A percentile compares a stretch with the other conserved stretches of the same genome.
These are phyloP conservation scores for Drosophila robusta DNA, from an alignment of 2,888 invertebrate species.

Conservation along the genomic window DNA sequence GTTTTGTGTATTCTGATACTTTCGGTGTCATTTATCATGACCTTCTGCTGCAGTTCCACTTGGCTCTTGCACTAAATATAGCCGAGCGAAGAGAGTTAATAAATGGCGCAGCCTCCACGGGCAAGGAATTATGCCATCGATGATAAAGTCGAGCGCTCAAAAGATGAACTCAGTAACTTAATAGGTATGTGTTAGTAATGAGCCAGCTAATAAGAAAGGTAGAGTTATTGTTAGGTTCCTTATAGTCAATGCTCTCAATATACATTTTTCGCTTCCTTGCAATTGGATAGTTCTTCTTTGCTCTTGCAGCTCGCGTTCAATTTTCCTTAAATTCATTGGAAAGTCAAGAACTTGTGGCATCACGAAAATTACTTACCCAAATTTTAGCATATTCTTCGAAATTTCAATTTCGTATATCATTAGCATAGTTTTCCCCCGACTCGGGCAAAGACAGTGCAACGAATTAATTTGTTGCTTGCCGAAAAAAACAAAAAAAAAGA, in stretches of 20 bases:
- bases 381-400: slow-evolving; percentile 54
- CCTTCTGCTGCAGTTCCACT: slow-evolving; percentile 63
- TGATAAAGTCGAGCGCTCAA: slow-evolving; percentile 19
- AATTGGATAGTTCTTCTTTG: not conserved
- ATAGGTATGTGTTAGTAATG: slow-evolving; percentile 5
- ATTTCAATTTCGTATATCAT: slow-evolving; percentile 65
- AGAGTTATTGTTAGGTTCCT: not conserved
- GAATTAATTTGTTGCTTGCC: slow-evolving; percentile 72
- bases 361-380: slow-evolving; percentile 32
- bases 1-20: slow-evolving; percentile 70
- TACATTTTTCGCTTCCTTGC: not conserved
- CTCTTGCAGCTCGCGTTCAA: not conserved
- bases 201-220: not conserved
- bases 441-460: slow-evolving; percentile 59
- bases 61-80: slow-evolving; percentile 56
- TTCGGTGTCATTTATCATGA: slow-evolving; percentile 77
- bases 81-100: slow-evolving; percentile 26
- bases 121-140: slow-evolving; percentile 26
- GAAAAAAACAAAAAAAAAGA: slow-evolving; percentile 15
- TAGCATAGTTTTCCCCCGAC: slow-evolving; percentile 67
- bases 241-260: not conserved
- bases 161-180: not conserved
- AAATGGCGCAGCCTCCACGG: slow-evolving; percentile 25
- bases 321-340: not conserved
- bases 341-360: slow-evolving; percentile 15